Evolutionary conservation across 2,888 invertebrate species (phyloP), one percentile per base, ranked within the genome.

Genomic region (Lacanobia oleracea): DNA sequence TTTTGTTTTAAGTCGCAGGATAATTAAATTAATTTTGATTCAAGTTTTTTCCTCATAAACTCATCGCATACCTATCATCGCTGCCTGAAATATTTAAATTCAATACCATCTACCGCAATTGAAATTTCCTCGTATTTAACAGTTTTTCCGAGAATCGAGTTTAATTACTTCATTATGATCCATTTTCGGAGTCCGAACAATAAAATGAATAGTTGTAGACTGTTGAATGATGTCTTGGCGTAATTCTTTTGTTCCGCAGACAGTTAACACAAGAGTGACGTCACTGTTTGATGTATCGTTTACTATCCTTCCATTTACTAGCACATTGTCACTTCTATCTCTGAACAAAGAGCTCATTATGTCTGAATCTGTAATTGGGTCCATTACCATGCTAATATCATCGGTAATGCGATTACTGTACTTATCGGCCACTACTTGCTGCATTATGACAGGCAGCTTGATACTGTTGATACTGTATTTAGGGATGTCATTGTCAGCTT

Each of bases 271-370:
- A 51, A 43, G 51, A 56, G 27, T 67, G 70, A 78, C 74, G 86
- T 74, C 85, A 86, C 66, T 57, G 33, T 57, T 70, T 85, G 79
- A 74, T 79, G 63, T 65, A 80, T 72, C 65, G 72, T 62, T 76
- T 77, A 84, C 80, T 73, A 80, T 82, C 71, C 69, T 62, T 67
- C 76, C 72, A 79, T 72, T 71, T 68, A 82, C 83, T 80, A 85
- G 63, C 74, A 88, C 78, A 83, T 79, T 81, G 84, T 79, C 84
- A 80, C 83, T 81, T 76, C 57, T 72, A 79, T 82, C 57, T 78
- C 65, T 72, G 50, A 76, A 84, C 82, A 88, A 88, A 87, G 86
- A 83, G 67, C 79, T 83, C 84, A 83, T 87, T 88, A 86, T 84
- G 82, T 84, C 79, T 83, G 70, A 68, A 80, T 77, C 71, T 80